phyloP scores from a whole-genome alignment of 2,113 vertebrate species.

The Pionites leucogaster region DNA sequence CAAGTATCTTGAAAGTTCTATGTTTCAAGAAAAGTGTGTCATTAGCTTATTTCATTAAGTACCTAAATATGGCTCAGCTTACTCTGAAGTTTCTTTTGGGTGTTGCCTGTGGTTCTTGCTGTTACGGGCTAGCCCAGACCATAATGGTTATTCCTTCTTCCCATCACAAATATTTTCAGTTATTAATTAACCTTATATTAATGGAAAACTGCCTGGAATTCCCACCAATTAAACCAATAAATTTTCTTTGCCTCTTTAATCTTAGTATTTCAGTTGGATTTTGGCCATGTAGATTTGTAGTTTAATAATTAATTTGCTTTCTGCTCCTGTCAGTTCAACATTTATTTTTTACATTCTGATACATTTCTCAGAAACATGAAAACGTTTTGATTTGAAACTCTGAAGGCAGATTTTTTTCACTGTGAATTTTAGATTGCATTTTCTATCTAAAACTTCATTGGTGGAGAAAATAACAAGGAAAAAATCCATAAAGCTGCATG shows the following conservation, averaged over 20 bases:
- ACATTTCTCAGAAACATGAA: neutral
- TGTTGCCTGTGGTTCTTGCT: neutral
- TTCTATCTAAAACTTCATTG: neutral
- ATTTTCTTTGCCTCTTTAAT: neutral
- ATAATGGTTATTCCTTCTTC: neutral
- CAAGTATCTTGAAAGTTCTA: neutral
- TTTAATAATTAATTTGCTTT: neutral
- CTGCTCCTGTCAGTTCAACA: neutral
- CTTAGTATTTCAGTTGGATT: neutral
- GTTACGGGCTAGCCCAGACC: neutral
- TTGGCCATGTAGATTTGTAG: neutral
- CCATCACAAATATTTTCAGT: neutral
- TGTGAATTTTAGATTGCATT: neutral
- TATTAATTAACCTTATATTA: neutral
- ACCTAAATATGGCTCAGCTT: neutral
- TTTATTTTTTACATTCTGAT: neutral
- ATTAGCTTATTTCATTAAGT: neutral
- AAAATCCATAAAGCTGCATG: neutral
- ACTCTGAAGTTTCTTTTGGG: neutral
- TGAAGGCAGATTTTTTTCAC: neutral
- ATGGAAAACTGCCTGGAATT: neutral
- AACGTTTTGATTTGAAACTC: neutral
- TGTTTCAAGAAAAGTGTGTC: neutral
- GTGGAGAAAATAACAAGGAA: neutral
- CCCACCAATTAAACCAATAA: neutral